A percentile compares a stretch with the other conserved stretches of the same genome.
Evolutionary conservation across 1,140 invertebrate genomes (phyloP).

Genomic region (silkworm (Bombyx mori)): DNA sequence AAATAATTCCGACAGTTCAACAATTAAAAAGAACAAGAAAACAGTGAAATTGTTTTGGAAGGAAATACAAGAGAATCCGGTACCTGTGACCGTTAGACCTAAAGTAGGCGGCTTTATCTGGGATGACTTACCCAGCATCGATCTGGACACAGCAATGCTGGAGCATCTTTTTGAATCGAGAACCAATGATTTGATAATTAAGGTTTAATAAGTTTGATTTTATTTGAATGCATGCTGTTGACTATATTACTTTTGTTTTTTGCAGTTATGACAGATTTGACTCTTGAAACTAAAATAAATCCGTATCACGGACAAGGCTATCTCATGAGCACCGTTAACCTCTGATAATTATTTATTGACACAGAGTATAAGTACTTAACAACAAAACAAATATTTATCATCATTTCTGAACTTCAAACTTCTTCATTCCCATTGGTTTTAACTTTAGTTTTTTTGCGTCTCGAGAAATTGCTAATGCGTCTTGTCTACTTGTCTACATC

Average conservation of each 20-base stretch:
- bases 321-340: too few species aligned
- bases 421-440: too few species aligned
- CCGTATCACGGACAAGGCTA: too few species aligned
- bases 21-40: slow-evolving; percentile 92
- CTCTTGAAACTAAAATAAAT: too few species aligned
- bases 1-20: slow-evolving; percentile 50
- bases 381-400: too few species aligned
- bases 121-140: slow-evolving; percentile 90
- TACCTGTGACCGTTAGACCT: slow-evolving; percentile 74
- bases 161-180: slow-evolving; percentile 98
- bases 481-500: too few species aligned
- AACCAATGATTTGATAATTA: slow-evolving; percentile 93
- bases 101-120: slow-evolving; percentile 88
- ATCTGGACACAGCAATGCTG: slow-evolving; percentile 92
- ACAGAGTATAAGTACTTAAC: too few species aligned
- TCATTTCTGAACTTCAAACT: too few species aligned
- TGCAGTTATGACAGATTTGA: too few species aligned
- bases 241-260: not conserved
- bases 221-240: not conserved
- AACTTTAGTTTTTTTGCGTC: too few species aligned
- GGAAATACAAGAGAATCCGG: slow-evolving; percentile 89
- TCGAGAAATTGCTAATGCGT: too few species aligned
- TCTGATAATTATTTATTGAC: too few species aligned
- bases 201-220: slow-evolving; percentile 73
- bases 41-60: slow-evolving; percentile 99